phyloP scores from a whole-genome alignment of 2,797 vertebrate genomes.

The Nannoperca australis region DNA sequence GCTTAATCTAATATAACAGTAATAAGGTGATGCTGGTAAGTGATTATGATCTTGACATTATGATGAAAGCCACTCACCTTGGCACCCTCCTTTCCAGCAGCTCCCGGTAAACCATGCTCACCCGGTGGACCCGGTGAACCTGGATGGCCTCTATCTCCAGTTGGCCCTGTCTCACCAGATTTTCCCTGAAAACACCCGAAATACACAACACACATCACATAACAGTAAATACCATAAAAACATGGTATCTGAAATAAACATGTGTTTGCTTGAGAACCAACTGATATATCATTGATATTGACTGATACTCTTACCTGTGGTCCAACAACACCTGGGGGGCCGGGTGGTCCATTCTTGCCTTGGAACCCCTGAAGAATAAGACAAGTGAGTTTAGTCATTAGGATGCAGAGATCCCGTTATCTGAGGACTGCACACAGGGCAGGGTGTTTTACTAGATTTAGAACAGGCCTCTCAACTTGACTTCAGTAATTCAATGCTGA shows the following conservation, averaged over 20 bases:
- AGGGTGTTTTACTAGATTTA: conserved; percentile 24
- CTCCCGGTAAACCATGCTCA: conserved; percentile 92
- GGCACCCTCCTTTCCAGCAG: conserved; percentile 91
- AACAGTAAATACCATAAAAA: not conserved
- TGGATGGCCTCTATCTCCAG: conserved; percentile 93
- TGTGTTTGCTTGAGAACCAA: not conserved
- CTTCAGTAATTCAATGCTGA: conserved; percentile 30
- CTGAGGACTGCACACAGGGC: conserved; percentile 4
- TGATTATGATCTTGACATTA: conserved; percentile 57
- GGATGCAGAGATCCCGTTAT: conserved; percentile 9
- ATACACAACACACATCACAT: not conserved
- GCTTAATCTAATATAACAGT: conserved; percentile 59
- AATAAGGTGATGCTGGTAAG: conserved; percentile 49
- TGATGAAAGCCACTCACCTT: conserved; percentile 86
- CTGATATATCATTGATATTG: not conserved
- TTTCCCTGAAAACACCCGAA: conserved; percentile 87
- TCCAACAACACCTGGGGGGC: conserved; percentile 92
- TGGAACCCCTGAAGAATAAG: conserved; percentile 89
- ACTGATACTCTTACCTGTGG: conserved; percentile 87
- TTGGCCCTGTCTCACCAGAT: conserved; percentile 90
- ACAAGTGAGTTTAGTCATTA: conserved; percentile 28
- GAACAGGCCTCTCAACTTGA: not conserved
- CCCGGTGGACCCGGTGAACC: conserved; percentile 93
- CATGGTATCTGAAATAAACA: conserved; percentile 4
- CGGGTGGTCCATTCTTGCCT: conserved; percentile 92